Evolutionary conservation across 2,113 vertebrate genomes (phyloP).

Genomic region (Todiramphus chloris): DNA sequence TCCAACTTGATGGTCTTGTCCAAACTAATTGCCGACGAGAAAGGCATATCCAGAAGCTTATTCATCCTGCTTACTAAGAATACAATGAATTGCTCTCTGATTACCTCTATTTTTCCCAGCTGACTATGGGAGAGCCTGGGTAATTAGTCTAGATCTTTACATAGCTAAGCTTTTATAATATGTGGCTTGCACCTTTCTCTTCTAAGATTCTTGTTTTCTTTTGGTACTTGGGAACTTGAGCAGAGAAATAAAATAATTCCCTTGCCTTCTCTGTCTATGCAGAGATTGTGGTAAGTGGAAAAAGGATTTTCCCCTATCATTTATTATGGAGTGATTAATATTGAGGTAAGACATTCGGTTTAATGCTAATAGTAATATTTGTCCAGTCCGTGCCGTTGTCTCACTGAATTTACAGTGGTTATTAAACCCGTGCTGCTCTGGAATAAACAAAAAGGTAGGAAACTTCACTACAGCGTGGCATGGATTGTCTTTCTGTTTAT

Average conservation of each 20-base stretch:
- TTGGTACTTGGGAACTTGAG: neutral
- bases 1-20: neutral
- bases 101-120: neutral
- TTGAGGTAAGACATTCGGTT: neutral
- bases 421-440: slow-evolving; percentile 10
- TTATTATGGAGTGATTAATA: neutral
- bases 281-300: neutral
- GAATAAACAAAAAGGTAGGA: slow-evolving; percentile 40
- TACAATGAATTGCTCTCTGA: rapidly evolving
- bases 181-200: neutral
- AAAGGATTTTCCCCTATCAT: neutral
- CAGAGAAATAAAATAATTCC: neutral
- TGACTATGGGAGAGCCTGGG: neutral
- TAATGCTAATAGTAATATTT: neutral
- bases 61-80: neutral
- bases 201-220: neutral
- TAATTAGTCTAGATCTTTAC: neutral
- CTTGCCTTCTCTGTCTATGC: rapidly evolving
- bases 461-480: neutral
- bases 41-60: neutral
- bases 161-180: neutral
- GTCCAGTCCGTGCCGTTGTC: neutral
- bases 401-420: slow-evolving; percentile 43
- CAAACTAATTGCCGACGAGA: neutral
- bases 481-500: slow-evolving; percentile 37